Evolutionary conservation across 2,888 invertebrate genomes (phyloP), one percentile per base, ranked within the genome.

Genomic region (Marasmarcha lunaedactyla): DNA sequence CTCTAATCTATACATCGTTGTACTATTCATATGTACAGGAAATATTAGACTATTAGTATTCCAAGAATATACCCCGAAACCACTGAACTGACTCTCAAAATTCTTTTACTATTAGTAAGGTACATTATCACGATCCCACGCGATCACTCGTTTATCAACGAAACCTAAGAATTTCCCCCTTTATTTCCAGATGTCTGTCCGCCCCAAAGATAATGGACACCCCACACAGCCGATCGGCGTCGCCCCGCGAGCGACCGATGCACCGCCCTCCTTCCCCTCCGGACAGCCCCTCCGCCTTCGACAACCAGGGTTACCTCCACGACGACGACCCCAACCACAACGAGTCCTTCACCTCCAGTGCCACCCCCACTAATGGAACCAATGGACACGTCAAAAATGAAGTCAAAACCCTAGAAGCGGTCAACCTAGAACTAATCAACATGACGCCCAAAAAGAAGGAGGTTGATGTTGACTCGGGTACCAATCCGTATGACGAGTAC

Each of bases 401-500:
- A 45, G 73, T 71, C 1, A 85, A 81, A 55, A 71, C 77, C 1
- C 49, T 70, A 15, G 92, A 92, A 83, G 92, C 92, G 26, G 92
- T 92, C 45, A 93, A 92, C 66, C 72, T 92, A 54, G 93, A 93
- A 65, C 83, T 93, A 55, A 90, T 92, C 46, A 92, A 92, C 59
- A 84, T 92, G 74, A 90, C 84, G 14, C 79, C 84, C 36, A 74
- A 86, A 49, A 90, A 90, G 67, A 90, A 88, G 62, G 89, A 88
- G 42, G 86, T 86, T 3, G 87, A 88, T 46, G 85, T 87, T 1
- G 88, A 89, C 47, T 88, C 87, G 49, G 83, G 88, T 14, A 85
- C 86, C 26, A 90, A 90, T 64, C 90, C 90, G 3, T 92, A 92
- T 65, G 92, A 92, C 57, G 92, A 93, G 57, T 93, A 93, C 71